Conservation (phyloP, 2,113 vertebrate species). For the Cyanoliseus patagonus region DNA sequence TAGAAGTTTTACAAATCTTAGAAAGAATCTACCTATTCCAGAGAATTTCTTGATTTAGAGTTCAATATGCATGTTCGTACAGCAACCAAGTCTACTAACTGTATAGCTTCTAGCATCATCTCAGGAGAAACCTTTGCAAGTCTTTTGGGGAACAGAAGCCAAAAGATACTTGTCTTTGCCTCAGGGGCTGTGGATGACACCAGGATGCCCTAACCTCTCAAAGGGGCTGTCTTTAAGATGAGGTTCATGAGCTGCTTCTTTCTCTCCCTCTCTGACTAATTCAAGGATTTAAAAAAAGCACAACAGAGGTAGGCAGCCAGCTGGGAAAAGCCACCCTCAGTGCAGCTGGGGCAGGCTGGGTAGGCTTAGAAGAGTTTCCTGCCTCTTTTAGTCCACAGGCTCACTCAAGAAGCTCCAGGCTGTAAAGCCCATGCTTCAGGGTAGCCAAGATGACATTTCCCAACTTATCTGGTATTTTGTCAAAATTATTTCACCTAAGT, state of each 20-base stretch:
- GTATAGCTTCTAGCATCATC: background rate
- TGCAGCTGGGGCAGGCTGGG: background rate
- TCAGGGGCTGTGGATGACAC: background rate
- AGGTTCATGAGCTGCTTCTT: background rate
- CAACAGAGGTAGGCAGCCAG: background rate
- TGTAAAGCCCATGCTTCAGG: fast-evolving
- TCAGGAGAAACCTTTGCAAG: background rate
- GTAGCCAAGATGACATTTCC: background rate
- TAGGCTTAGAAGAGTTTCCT: background rate
- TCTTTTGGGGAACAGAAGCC: background rate
- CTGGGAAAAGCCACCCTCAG: background rate
- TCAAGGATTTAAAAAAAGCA: background rate
- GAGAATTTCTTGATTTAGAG: background rate
- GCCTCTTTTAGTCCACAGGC: background rate
- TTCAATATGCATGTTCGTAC: background rate
- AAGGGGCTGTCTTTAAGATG: background rate
- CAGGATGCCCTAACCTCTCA: background rate
- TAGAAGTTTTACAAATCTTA: background rate
- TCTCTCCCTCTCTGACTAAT: background rate
- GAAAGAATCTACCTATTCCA: background rate
- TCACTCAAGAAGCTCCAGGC: background rate
- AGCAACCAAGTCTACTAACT: background rate
- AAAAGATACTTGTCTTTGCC: background rate
- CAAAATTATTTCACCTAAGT: background rate
- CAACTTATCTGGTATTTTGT: background rate